These are phyloP conservation scores for Apodemia mormo DNA, from an alignment of 2,888 invertebrate species.

Conservation along the genomic window DNA sequence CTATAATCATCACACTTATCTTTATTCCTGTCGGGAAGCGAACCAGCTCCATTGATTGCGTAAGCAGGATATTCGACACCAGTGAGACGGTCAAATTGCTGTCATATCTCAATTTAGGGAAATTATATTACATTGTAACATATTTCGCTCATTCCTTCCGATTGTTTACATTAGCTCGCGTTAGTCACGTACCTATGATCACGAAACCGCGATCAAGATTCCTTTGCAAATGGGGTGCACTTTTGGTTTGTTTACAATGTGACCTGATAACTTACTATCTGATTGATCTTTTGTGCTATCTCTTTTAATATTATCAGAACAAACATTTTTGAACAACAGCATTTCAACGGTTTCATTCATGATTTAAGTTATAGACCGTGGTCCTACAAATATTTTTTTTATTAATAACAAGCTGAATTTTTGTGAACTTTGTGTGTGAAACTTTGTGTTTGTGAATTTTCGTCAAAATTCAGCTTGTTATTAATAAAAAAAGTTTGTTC, in stretches of 20 bases:
- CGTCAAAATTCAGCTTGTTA: too few species aligned
- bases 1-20: too few species aligned
- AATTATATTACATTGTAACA: conserved; percentile 30
- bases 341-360: too few species aligned
- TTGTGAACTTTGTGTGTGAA: too few species aligned
- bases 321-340: not conserved
- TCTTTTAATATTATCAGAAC: not conserved
- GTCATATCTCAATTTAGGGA: not conserved
- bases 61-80: too few species aligned
- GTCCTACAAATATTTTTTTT: too few species aligned
- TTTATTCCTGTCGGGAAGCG: too few species aligned
- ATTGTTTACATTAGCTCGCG: conserved; percentile 54
- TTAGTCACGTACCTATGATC: conserved; percentile 65
- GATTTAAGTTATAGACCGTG: too few species aligned
- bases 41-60: too few species aligned
- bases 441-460: too few species aligned
- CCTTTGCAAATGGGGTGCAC: conserved; percentile 47
- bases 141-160: conserved; percentile 36
- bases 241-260: conserved; percentile 22
- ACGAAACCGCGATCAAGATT: conserved; percentile 58
- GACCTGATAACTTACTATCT: conserved; percentile 20
- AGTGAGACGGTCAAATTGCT: not conserved
- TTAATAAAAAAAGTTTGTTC: too few species aligned
- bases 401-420: too few species aligned
- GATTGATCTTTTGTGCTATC: not conserved